Evolutionary conservation across 2,797 vertebrate genomes (phyloP), one percentile per base, ranked within the genome.

Genomic region (Megaceryle alcyon): DNA sequence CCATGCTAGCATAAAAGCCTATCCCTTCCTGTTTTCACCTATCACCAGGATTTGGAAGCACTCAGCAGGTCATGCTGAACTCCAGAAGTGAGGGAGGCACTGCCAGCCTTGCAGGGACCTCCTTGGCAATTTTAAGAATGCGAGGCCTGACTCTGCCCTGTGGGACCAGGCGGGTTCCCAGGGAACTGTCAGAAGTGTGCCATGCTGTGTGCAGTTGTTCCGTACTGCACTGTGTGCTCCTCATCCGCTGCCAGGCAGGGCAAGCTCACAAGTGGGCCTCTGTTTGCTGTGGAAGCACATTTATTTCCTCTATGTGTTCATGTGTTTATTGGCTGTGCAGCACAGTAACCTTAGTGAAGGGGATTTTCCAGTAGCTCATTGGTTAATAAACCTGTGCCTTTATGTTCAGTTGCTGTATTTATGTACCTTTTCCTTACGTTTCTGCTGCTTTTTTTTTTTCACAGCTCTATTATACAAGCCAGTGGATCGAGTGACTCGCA

Each of bases 401-500:
- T 33, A 25, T 18, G 5, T 46, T 41, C 20, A 54, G n/a, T 29
- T 59, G 60, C 39, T 92, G 11, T 33, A 3, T 44, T 68, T 59
- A 60, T 35, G 23, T 78, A 20, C 29, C 35, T 60, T 25, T 88
- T 82, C 35, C 60, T 93, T 35, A 60, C 7, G 28, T 64, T 85
- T 60, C 46, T 73, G 23, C 28, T 89, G 43, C 61, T 86, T 92
- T 96, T 85, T 70, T 97, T 80, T 72, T 28, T 69, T 43, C 82
- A 10, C 97, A 99, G 99, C 99, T 91, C 97, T 99, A 61, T 97
- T 99, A 2, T 99, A 99, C 96, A 99, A 99, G 96, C 99, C 99
- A 6, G 99, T 99, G 98, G 99, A 99, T 97, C 98, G 99, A 91
- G 99, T 99, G 95, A 99, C 99, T 4, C 98, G 99, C 95, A 99